Base-by-base conservation (phyloP, 2,797 vertebrate genomes). In the Trematomus bernacchii region DNA sequence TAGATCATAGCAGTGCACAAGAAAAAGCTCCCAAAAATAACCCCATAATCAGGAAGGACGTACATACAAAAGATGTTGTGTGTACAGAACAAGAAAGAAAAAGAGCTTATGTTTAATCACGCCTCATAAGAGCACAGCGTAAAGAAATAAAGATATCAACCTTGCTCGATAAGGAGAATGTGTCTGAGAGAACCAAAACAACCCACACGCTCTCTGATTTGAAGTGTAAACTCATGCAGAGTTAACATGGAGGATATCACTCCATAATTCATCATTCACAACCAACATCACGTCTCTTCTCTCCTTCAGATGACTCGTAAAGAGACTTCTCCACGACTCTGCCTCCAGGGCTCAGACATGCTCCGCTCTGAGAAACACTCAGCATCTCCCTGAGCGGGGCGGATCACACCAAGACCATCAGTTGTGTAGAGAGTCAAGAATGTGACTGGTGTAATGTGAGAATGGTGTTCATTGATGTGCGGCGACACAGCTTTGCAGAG, bases 401-500 rank as follows among this genome's bases (percentile, higher is more conserved):
- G 14, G 71, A 83, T 90, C 77, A 86, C 44, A 76, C 72, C 58
- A 23, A 77, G 48, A 75, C 55, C 30, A 71, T 66, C 57, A 71
- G 64, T 52, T 19, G 10, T 13, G 1, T 9, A 14, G 53, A 48
- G 75, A 80, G 76, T 66, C 71, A 71, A 73, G 77, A 64, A 79
- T 52, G 80, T 74, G 80, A 73, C 73, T 61, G 37, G 33, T 68
- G 77, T 23, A 73, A 21, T 42, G 71, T 18, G 80, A 80, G 62
- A 71, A 70, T 14, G 50, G 76, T 43, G 76, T 53, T 78, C 62
- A 76, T 62, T 89, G 91, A 93, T 87, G 80, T 88, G 55, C 47
- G 40, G 72, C 71, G 82, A 89, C 75, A 87, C 76, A 82, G 75
- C 64, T 80, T 10, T 4, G 30, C 64, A 40, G 58, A 37, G 68